These are phyloP conservation scores for Stegodyphus dumicola DNA, from an alignment of 1,140 invertebrate genomes.

Conservation along the genomic window DNA sequence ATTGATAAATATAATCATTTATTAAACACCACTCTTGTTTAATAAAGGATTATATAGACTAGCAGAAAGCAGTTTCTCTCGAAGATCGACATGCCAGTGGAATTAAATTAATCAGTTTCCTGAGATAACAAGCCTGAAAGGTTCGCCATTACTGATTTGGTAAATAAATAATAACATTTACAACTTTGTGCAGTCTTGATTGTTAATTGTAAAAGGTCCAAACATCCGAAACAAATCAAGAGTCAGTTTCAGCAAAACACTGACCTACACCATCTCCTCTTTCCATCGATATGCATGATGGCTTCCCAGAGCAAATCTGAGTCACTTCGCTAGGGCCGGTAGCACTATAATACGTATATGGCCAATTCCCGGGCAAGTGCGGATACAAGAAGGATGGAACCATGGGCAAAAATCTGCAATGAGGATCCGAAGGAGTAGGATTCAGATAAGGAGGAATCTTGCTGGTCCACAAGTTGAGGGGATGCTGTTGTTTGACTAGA, in stretches of 20 bases:
- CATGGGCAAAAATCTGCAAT: constrained; percentile 39
- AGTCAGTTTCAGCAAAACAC: constrained; percentile 12
- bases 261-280: not conserved
- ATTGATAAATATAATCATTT: too few species aligned
- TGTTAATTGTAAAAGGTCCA: not conserved
- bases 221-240: not conserved
- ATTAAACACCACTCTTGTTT: too few species aligned
- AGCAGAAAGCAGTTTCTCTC: too few species aligned
- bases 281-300: not conserved
- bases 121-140: too few species aligned
- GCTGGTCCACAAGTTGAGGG: constrained; percentile 26
- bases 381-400: constrained; percentile 42
- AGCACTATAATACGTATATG: constrained; percentile 23
- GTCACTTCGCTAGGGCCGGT: not conserved
- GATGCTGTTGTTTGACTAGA: not conserved
- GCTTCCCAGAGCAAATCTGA: not conserved
- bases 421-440: not conserved
- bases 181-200: too few species aligned
- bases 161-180: too few species aligned
- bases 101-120: too few species aligned
- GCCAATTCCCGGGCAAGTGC: constrained; percentile 10
- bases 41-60: too few species aligned
- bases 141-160: too few species aligned
- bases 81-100: too few species aligned
- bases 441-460: constrained; percentile 21